phyloP scores from a whole-genome alignment of 1,140 invertebrate genomes.

The Hetaerina americana region DNA sequence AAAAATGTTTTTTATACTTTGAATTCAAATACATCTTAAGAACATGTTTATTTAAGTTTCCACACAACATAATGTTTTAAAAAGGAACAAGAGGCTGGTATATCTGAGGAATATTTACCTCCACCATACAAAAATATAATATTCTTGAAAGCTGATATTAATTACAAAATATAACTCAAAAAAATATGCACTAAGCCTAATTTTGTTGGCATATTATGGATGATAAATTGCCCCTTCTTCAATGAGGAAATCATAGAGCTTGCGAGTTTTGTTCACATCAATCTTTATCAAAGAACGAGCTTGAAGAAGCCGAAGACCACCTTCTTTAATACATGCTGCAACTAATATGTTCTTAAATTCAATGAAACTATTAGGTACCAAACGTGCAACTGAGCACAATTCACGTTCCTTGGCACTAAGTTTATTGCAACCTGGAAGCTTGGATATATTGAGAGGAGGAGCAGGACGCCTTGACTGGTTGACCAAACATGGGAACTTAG shows the following conservation, averaged over 20 bases:
- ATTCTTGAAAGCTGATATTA: too few species aligned
- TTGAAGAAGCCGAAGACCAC: slow-evolving; percentile 56
- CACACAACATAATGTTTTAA: too few species aligned
- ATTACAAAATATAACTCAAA: too few species aligned
- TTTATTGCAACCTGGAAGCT: slow-evolving; percentile 64
- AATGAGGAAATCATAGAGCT: slow-evolving; percentile 72
- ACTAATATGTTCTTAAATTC: slow-evolving; percentile 62
- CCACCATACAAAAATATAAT: too few species aligned
- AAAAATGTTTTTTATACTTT: too few species aligned
- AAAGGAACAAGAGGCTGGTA: too few species aligned
- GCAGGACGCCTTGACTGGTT: slow-evolving; percentile 26
- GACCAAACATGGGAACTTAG: slow-evolving; percentile 2
- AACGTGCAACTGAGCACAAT: slow-evolving; percentile 56
- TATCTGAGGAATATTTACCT: too few species aligned
- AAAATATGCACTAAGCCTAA: too few species aligned
- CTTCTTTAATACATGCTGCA: slow-evolving; percentile 55
- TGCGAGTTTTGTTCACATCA: slow-evolving; percentile 86
- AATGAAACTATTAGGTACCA: slow-evolving; percentile 63
- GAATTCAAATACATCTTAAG: too few species aligned
- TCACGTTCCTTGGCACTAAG: slow-evolving; percentile 56
- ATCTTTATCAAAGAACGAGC: slow-evolving; percentile 75
- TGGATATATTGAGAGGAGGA: slow-evolving; percentile 58
- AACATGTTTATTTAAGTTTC: too few species aligned
- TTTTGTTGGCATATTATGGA: too few species aligned
- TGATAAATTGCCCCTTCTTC: slow-evolving; percentile 54